phyloP scores from a whole-genome alignment of 2,888 invertebrate species.

The Palloptera scutellata region DNA sequence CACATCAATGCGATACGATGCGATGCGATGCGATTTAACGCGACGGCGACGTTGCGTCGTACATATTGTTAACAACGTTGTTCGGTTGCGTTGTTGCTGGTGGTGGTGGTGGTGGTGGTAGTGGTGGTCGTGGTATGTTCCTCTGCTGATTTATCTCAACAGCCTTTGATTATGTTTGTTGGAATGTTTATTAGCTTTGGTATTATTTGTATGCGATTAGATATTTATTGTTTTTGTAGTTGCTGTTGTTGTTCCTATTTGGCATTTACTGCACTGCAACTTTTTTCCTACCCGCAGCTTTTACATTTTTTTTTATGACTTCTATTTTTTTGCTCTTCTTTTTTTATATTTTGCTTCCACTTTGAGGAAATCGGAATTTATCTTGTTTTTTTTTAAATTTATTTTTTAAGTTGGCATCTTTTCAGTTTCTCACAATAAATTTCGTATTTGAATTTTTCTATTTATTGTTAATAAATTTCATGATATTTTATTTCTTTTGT shows the following conservation, averaged over 20 bases:
- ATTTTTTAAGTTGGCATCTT: too few species aligned
- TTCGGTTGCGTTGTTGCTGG: neutral
- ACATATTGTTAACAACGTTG: neutral
- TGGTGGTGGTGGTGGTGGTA: neutral
- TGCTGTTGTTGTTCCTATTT: neutral
- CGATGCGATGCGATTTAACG: too few species aligned
- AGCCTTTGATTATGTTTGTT: conserved; percentile 12
- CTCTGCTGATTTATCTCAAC: conserved; percentile 18
- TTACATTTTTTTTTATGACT: neutral
- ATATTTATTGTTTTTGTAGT: neutral
- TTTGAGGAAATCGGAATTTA: too few species aligned
- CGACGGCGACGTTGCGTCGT: neutral
- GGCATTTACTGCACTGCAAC: neutral
- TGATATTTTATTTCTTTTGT: neutral
- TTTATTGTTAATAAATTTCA: neutral
- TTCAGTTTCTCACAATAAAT: neutral
- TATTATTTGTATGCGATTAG: neutral
- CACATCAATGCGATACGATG: too few species aligned
- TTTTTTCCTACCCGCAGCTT: neutral
- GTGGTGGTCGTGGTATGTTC: neutral
- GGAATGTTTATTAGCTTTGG: neutral
- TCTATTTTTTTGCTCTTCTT: too few species aligned
- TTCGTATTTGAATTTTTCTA: neutral
- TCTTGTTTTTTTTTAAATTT: too few species aligned
- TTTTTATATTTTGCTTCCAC: too few species aligned